Base-by-base conservation (phyloP, 2,888 invertebrate species). In the Amphipoea lucens region DNA sequence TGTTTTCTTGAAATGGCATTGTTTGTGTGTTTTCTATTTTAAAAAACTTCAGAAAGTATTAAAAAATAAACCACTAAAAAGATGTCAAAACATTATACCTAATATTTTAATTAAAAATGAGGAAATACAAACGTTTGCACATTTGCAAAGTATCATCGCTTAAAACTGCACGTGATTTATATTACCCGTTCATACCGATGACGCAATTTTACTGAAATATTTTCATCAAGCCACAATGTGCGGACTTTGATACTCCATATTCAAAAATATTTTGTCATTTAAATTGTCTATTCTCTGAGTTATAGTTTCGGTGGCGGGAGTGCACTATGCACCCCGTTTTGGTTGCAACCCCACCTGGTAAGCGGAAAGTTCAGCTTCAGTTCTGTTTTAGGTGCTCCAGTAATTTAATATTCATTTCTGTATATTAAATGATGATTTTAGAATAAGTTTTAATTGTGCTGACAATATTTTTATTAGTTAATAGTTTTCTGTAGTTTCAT, bases 131-230 rank as follows among this genome's bases (percentile, higher is more conserved):
- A 51, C 7, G 11, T 54, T 83, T 78, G 29, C 36, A 23, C 4
- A 60, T 79, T 78, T 45, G 36, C n/a, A 5, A 54, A 62, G n/a
- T 60, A 69, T 57, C 51, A 48, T 70, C 63, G 68, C 60, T 45
- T 9, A 62, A 60, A 71, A 71, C 29, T 63, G 69, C 87, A 78
- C 79, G 84, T 87, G 82, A 87, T 69, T 63, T 81, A 71, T 79
- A 63, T 66, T 74, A 86, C 67, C 67, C 73, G 85, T 77, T 77
- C 74, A 65, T 68, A 72, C 54, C 48, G 79, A 76, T 88, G 87
- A 87, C 89, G 87, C 65, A 82, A 89, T 79, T 78, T 69, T 74
- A 60, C 66, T 78, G 45, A 83, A 76, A 83, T 79, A 80, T 80
- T 84, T 74, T 74, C 45, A 68, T 73, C 23, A 66, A 72, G 40